A percentile compares a stretch with the other conserved stretches of the same genome.
Evolutionary conservation across 2,888 invertebrate species (phyloP).

Genomic region (Chalcis sispes): DNA sequence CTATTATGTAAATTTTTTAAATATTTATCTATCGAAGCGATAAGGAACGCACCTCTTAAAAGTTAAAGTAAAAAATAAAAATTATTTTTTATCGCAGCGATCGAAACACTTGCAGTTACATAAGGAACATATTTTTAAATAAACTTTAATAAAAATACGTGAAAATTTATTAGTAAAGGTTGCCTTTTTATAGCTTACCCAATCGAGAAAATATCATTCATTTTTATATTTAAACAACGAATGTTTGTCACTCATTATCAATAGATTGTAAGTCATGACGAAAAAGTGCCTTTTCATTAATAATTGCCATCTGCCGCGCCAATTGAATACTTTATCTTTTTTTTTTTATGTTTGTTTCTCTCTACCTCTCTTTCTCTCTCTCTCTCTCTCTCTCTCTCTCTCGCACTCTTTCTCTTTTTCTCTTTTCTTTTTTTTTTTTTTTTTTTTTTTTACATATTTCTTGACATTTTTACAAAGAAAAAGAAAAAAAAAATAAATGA

Average conservation of each 20-base stretch:
- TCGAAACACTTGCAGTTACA: constrained; percentile 5
- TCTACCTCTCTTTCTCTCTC: too few species aligned
- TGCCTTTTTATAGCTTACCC: neutral
- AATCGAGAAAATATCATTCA: constrained; percentile 3
- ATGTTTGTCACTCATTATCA: constrained; percentile 16
- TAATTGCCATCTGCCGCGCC: too few species aligned
- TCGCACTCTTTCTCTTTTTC: too few species aligned
- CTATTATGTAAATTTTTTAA: constrained; percentile 39
- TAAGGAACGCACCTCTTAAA: neutral
- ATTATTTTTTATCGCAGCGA: constrained; percentile 23
- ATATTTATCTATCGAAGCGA: constrained; percentile 21
- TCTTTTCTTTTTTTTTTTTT: too few species aligned
- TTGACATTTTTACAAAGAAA: constrained; percentile 5
- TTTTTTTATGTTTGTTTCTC: too few species aligned
- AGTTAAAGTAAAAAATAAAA: neutral
- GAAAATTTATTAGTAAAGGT: constrained; percentile 14
- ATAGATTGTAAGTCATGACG: constrained; percentile 28
- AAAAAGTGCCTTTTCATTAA: constrained; percentile 29
- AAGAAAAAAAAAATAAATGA: neutral
- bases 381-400: too few species aligned
- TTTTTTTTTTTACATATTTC: too few species aligned
- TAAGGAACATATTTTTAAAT: neutral
- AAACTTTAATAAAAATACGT: constrained; percentile 2
- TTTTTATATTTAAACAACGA: neutral
- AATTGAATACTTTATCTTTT: too few species aligned